Base-by-base conservation (phyloP, 2,888 invertebrate genomes). In the Plebejus melissa region DNA sequence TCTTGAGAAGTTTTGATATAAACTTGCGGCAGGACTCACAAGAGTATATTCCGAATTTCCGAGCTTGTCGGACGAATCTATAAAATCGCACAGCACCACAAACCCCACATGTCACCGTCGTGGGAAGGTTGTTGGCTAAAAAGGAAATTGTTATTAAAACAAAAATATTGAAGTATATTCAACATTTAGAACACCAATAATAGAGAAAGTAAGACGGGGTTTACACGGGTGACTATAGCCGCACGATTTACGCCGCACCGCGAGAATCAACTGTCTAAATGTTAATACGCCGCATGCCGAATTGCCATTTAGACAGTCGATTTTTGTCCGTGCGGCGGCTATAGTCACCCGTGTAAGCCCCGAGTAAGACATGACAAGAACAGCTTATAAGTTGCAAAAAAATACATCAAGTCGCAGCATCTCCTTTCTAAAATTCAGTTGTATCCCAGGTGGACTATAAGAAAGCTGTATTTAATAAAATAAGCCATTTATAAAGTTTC, bases 21-120 rank as follows among this genome's bases (percentile, higher is more conserved):
- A 98, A 98, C 87, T 97, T 97, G 74, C 97, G 94, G 87, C 98
- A 98, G 9, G 97, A 96, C 85, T 97, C 97, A 87, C 98, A 98
- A 80, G 97, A 96, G 83, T 96, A 96, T 78, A 97, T 96, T 50
- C 97, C 97, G 86, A 97, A 97, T 86, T 97, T 97, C 77, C 97
- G 94, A 38, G 97, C 96, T 90, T 97, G 97, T 83, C 96, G 95
- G 11, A 96, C 95, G 86, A 96, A 96, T 83, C 96, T 95, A 87
- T 96, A 96, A 85, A 96, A 96, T 74, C 97, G 94, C 60, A 96
- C 95, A 69, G 97, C 96, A 65, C 96, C 96, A 87, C 97, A 97
- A 57, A 97, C 96, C 76, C 96, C 96, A 88, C 97, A 97, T 58
- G 95, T 95, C 38, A 96, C 95, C 76, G 95, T 95, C 75, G 95